phyloP scores from a whole-genome alignment of 2,113 vertebrate species.

The Piaya cayana region DNA sequence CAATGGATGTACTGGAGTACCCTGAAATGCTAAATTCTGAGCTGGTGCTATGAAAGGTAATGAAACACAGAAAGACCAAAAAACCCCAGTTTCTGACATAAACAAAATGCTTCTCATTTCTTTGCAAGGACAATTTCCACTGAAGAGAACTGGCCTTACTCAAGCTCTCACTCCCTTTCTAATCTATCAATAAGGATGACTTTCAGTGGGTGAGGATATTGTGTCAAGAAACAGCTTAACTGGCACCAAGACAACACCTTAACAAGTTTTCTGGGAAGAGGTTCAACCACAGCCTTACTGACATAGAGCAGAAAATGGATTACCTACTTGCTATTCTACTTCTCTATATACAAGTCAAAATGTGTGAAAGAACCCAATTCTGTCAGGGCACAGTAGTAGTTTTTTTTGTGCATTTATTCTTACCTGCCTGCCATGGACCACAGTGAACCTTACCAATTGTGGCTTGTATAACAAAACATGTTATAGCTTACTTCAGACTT shows the following conservation, averaged over 20 bases:
- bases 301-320: neutral
- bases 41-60: neutral
- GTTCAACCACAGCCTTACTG: neutral
- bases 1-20: neutral
- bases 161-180: neutral
- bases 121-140: neutral
- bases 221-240: neutral
- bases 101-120: neutral
- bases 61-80: neutral
- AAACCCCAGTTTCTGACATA: neutral
- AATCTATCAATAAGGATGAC: neutral
- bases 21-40: neutral
- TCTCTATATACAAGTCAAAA: neutral
- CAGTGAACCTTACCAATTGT: neutral
- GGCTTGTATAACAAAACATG: neutral
- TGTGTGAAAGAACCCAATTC: neutral
- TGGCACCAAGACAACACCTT: neutral
- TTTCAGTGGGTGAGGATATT: neutral
- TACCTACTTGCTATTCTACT: neutral
- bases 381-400: neutral
- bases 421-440: neutral
- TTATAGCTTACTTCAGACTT: neutral
- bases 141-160: neutral
- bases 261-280: neutral
- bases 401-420: neutral